These are phyloP conservation scores for Stenolophus ochropezus DNA, from an alignment of 2,888 invertebrate species.

Conservation along the genomic window DNA sequence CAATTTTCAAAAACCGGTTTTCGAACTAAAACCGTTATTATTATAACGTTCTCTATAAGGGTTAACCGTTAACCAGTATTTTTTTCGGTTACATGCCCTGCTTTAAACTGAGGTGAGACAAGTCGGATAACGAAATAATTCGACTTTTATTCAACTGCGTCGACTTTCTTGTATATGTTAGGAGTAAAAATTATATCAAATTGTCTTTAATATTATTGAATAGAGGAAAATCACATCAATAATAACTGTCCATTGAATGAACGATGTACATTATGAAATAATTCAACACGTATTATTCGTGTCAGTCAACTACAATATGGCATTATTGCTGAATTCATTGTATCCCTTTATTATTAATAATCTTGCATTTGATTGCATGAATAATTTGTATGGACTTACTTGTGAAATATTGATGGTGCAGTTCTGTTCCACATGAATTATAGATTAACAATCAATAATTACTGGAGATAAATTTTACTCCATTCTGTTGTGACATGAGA, in stretches of 20 bases:
- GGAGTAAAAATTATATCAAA: no score
- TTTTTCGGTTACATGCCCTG: no score
- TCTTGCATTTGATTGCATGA: not conserved
- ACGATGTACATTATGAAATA: not conserved
- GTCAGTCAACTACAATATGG: not conserved
- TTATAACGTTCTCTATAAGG: no score
- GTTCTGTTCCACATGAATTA: not conserved
- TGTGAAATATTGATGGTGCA: not conserved
- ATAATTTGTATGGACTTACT: not conserved
- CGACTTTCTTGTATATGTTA: no score
- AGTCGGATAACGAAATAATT: no score
- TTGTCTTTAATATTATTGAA: not conserved
- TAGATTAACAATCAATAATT: not conserved
- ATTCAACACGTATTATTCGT: not conserved
- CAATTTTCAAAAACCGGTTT: no score
- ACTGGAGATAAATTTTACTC: not conserved
- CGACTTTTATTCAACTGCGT: no score
- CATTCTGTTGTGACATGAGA: not conserved
- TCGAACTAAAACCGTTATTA: no score
- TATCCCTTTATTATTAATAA: not conserved
- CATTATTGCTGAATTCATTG: slow-evolving; percentile 18
- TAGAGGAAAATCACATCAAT: not conserved
- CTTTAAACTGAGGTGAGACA: no score
- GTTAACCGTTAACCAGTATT: no score
- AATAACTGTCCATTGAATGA: not conserved